A percentile compares a stretch with the other conserved stretches of the same genome.
Evolutionary conservation across 2,888 invertebrate species (phyloP).

Genomic region (Polia nebulosa): DNA sequence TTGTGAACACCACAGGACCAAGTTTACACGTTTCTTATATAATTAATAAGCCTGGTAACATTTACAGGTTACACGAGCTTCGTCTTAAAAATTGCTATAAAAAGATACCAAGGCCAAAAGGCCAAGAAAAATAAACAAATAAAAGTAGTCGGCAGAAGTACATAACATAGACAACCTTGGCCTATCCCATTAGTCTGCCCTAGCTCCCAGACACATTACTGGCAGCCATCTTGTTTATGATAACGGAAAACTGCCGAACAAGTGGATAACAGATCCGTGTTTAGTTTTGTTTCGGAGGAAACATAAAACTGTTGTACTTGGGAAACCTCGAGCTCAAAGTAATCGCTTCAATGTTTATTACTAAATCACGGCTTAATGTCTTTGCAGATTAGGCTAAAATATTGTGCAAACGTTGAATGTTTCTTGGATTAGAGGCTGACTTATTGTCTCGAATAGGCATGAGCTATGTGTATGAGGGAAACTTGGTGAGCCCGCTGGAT

Average conservation of each 20-base stretch:
- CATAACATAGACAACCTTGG: conserved; percentile 45
- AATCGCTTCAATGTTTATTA: conserved; percentile 40
- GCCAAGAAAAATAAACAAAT: conserved; percentile 36
- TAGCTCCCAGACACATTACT: conserved; percentile 52
- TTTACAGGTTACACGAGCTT: not conserved
- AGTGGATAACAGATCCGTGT: conserved; percentile 33
- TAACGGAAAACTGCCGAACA: conserved; percentile 42
- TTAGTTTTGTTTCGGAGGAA: conserved; percentile 38
- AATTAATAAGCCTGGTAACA: not conserved
- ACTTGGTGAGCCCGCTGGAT: not conserved
- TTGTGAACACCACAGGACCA: not conserved
- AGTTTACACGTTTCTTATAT: not conserved
- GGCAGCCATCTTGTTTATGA: conserved; percentile 51
- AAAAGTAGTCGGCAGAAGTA: conserved; percentile 1
- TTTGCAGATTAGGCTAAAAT: conserved; percentile 41
- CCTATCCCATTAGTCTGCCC: conserved; percentile 47
- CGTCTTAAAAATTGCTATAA: not conserved
- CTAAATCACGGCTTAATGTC: conserved; percentile 39
- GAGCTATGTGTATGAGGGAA: not conserved
- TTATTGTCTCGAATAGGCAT: not conserved
- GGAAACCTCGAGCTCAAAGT: conserved; percentile 16
- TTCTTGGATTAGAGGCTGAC: not conserved
- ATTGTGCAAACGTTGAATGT: conserved; percentile 14
- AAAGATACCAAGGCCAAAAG: not conserved
- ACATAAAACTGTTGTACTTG: conserved; percentile 45